Conservation (phyloP, 92 coral and sea anemone genomes). For the Phenganax subtilis region DNA sequence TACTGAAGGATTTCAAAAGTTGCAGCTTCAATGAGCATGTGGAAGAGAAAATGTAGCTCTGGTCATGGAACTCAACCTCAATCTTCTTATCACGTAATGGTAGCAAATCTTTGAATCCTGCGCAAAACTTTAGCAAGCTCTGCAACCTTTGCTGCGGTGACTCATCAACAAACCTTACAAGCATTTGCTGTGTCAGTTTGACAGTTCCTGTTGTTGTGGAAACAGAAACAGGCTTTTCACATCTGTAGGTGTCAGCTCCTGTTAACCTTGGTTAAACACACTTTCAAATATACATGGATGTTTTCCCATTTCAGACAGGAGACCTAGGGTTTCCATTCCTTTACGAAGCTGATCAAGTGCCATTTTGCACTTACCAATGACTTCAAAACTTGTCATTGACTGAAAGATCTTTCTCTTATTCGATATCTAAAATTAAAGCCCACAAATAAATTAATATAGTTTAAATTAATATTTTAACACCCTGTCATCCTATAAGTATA, state of each 20-base stretch:
- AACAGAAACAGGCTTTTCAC: conserved; percentile 38
- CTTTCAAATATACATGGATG: conserved; percentile 51
- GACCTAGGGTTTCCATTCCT: conserved; percentile 49
- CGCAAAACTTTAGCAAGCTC: conserved; percentile 56
- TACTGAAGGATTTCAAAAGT: conserved; percentile 39
- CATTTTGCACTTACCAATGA: conserved; percentile 42
- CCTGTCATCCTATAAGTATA: too few species aligned
- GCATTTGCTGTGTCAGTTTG: conserved; percentile 10
- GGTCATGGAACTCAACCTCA: conserved; percentile 48
- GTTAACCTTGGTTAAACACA: conserved; percentile 43
- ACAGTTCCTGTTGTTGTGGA: conserved; percentile 24
- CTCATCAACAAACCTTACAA: conserved; percentile 28
- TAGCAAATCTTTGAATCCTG: conserved; percentile 50
- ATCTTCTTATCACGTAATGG: conserved; percentile 42
- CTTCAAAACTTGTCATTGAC: conserved; percentile 47
- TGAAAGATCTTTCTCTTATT: conserved; percentile 25
- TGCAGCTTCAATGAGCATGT: conserved; percentile 50
- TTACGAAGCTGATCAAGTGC: conserved; percentile 53
- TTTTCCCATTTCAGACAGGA: conserved; percentile 45
- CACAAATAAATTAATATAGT: neutral
- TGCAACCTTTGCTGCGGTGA: conserved; percentile 47
- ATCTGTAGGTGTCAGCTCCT: conserved; percentile 34
- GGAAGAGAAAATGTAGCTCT: conserved; percentile 43
- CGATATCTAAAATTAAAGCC: conserved; percentile 10
- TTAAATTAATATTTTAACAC: too few species aligned